These are phyloP conservation scores for Menidia beryllina DNA, from an alignment of 2,113 vertebrate genomes.

Conservation along the genomic window DNA sequence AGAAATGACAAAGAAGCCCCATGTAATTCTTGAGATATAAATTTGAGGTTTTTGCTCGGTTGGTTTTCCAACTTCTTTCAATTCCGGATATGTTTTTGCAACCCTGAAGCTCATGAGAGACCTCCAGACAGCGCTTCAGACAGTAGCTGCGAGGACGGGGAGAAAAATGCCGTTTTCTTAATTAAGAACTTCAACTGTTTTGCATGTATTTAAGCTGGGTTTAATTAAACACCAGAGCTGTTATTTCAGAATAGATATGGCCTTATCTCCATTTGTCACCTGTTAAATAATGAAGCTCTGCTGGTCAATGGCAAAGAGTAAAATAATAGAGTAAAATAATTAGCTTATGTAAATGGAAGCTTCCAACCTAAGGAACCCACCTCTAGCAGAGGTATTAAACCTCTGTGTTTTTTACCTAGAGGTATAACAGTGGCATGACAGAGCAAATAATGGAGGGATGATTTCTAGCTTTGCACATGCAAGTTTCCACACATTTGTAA, in stretches of 20 bases:
- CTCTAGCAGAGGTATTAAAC: constrained; percentile 38
- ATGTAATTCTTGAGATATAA: constrained; percentile 34
- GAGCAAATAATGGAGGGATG: constrained; percentile 51
- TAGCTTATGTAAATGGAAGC: constrained; percentile 55
- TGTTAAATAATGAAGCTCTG: constrained; percentile 38
- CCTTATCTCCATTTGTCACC: constrained; percentile 24
- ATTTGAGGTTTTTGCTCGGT: constrained; percentile 28
- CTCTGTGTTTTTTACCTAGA: constrained; percentile 38
- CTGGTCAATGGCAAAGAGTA: constrained; percentile 23
- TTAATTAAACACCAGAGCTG: background rate
- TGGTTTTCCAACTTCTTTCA: constrained; percentile 42
- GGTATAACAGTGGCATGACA: constrained; percentile 49
- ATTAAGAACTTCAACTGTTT: background rate
- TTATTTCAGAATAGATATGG: constrained; percentile 8
- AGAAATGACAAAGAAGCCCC: background rate
- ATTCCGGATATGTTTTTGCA: constrained; percentile 23
- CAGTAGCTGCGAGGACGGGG: constrained; percentile 14
- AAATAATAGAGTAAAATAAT: constrained; percentile 71
- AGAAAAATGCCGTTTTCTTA: background rate
- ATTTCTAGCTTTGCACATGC: constrained; percentile 40
- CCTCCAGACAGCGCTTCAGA: constrained; percentile 29
- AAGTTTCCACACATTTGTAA: constrained; percentile 72
- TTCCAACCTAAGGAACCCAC: constrained; percentile 28
- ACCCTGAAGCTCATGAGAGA: constrained; percentile 23
- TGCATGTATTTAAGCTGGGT: background rate